Base-by-base conservation (phyloP, 1,140 invertebrate genomes). In the Leptinotarsa undecemlineata region DNA sequence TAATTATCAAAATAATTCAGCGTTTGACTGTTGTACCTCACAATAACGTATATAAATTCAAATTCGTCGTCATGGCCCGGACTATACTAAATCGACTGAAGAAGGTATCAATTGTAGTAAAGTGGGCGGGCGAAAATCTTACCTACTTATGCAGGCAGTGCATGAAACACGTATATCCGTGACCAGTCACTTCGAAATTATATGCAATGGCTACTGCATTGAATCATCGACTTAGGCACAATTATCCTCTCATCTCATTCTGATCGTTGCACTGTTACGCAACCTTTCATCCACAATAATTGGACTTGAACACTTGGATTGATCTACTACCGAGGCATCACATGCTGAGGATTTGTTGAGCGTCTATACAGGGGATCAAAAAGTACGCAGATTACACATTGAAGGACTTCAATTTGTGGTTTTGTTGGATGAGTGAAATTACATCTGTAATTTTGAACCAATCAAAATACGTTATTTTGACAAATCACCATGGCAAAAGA, bases 141-240 rank as follows among this genome's bases (percentile, higher is more conserved):
- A 70, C 68, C 75, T 76, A 64, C 68, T 76, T 76, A 76, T 68
- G 71, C 62, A 76, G 74, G 72, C 75, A 77, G 73, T 77, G 73
- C 76, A 77, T 74, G 76, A 72, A 77, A 74, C 68, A 66, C 76
- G 72, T 73, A 77, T 77, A 74, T 77, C 64, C 76, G 76, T 77
- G 76, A 77, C 76, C 73, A 74, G 66, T 76, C 71, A 68, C 51
- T 72, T 73, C 74, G 68, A 74, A 77, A 77, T 77, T 77, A 74
- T 77, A 77, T 77, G 72, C 72, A 77, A 74, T 74, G 47, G 76
- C 76, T 77, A 77, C 76, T 77, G 69, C 68, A 74, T 67, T 71
- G 69, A 64, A 70, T 71, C 68, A 66, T 71, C 67, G 33, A 68
- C 70, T 68, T 62, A 77, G 70, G 51, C 69, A 69, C 76, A 77